These are phyloP conservation scores for Pteronura brasiliensis DNA, from an alignment of 2,113 vertebrate species.

Conservation along the genomic window DNA sequence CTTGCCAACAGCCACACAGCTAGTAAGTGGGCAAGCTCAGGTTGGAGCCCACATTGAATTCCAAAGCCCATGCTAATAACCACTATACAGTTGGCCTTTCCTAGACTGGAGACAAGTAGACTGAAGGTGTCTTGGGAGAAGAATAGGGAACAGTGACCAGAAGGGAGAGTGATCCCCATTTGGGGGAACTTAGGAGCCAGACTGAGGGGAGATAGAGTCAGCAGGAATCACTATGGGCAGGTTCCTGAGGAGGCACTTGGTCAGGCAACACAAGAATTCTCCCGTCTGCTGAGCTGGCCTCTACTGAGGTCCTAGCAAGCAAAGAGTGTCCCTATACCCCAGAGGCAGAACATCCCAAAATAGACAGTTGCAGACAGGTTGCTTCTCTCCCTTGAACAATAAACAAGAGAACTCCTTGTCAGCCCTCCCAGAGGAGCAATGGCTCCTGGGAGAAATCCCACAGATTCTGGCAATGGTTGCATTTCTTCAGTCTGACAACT, in stretches of 20 bases:
- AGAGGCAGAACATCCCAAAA: background rate
- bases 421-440: background rate
- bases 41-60: background rate
- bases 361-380: background rate
- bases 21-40: background rate
- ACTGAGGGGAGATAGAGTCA: background rate
- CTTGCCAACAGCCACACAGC: background rate
- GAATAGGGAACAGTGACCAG: no score
- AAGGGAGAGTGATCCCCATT: background rate
- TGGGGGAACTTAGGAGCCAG: background rate
- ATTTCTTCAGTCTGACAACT: slow-evolving; percentile 60
- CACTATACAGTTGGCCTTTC: background rate
- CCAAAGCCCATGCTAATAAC: background rate
- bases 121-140: background rate
- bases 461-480: background rate
- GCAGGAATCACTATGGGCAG: no score
- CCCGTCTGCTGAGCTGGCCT: fast-evolving
- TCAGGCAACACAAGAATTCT: background rate
- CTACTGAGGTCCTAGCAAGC: fast-evolving
- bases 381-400: background rate
- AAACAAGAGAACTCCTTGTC: background rate
- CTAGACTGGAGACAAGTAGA: background rate
- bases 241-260: background rate
- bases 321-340: background rate
- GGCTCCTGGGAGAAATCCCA: background rate